Evolutionary conservation across 2,888 invertebrate species (phyloP).

Genomic region (Synergus japonicus): DNA sequence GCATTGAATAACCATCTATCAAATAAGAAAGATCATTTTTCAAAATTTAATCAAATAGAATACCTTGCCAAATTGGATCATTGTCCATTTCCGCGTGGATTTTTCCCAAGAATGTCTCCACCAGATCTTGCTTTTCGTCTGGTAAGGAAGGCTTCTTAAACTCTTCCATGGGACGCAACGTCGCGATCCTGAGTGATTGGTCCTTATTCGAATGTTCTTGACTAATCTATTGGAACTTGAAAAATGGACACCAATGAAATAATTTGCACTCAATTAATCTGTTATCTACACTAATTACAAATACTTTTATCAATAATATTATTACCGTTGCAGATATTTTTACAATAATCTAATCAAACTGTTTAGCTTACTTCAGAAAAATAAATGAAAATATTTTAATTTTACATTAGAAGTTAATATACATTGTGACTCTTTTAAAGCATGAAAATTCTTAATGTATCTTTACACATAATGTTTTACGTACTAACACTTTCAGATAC

Average conservation of each 20-base stretch:
- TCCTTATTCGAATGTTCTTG: too few relatives aligned
- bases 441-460: conserved; percentile 25
- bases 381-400: conserved; percentile 36
- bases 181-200: too few relatives aligned
- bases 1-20: too few relatives aligned
- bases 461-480: conserved; percentile 29
- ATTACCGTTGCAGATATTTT: conserved; percentile 25
- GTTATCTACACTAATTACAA: background rate
- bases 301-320: background rate
- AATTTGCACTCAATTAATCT: background rate
- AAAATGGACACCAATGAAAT: background rate
- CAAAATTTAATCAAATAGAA: conserved; percentile 77
- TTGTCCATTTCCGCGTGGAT: conserved; percentile 85
- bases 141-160: conserved; percentile 89
- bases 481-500: conserved; percentile 1
- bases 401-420: conserved; percentile 13
- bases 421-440: conserved; percentile 2
- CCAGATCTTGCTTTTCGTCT: conserved; percentile 94
- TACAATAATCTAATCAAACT: conserved; percentile 21
- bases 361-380: conserved; percentile 10
- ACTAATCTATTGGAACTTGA: too few relatives aligned
- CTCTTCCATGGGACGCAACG: conserved; percentile 77
- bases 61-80: conserved; percentile 87
- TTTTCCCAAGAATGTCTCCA: conserved; percentile 88
- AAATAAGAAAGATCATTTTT: too few relatives aligned